Evolutionary conservation across 2,888 invertebrate genomes (phyloP).

Genomic region (Formica aserva): DNA sequence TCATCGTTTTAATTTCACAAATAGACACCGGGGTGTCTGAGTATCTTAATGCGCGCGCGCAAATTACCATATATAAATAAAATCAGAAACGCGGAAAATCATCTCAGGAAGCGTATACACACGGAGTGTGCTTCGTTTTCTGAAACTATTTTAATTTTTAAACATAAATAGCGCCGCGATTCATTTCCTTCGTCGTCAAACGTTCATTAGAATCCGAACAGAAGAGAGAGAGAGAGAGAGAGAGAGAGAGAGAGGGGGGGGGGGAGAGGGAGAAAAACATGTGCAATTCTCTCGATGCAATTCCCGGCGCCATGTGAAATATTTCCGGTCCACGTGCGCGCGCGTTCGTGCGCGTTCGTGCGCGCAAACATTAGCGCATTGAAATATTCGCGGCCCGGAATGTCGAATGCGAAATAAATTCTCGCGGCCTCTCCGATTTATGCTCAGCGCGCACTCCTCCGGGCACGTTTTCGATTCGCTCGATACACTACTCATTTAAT

Average conservation of each 20-base stretch:
- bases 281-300: slow-evolving; percentile 18
- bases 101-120: not conserved
- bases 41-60: not conserved
- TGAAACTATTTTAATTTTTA: slow-evolving; percentile 41
- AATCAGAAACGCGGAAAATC: slow-evolving; percentile 20
- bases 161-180: slow-evolving; percentile 33
- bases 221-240: not conserved
- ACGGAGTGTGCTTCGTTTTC: not conserved
- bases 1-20: not conserved
- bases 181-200: slow-evolving; percentile 23
- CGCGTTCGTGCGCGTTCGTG: slow-evolving; percentile 20
- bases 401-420: slow-evolving; percentile 50
- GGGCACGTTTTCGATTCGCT: slow-evolving; percentile 51
- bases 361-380: slow-evolving; percentile 50
- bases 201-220: slow-evolving; percentile 32
- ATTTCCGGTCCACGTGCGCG: slow-evolving; percentile 45
- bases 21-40: not conserved
- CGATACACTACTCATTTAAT: slow-evolving; percentile 51
- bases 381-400: slow-evolving; percentile 46
- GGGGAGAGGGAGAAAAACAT: not conserved
- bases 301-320: slow-evolving; percentile 33
- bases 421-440: slow-evolving; percentile 11
- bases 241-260: too few relatives aligned
- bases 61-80: not conserved
- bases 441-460: not conserved